Evolutionary conservation across 2,888 invertebrate genomes (phyloP), one percentile per base, ranked within the genome.

Genomic region (Nomada lathburiana): DNA sequence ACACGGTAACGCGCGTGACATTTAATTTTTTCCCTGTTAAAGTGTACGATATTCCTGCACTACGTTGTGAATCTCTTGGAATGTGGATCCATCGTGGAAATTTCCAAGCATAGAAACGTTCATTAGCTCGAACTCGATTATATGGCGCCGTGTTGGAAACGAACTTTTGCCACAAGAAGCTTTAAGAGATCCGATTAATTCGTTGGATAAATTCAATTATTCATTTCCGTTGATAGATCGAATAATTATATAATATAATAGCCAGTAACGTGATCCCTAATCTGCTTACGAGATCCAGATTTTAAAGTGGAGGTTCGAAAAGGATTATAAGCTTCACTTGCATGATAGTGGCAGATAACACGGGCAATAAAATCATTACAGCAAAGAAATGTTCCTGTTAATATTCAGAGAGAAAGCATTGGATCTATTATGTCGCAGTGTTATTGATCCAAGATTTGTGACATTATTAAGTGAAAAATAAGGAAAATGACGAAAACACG

Each of bases 141-240:
- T 65, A 52, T n/a, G 52, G n/a, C 13, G 29, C 16, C 36, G 36
- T 23, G 44, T 50, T 29, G 44, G 7, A 36, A 13, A 26, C 1
- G 29, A 23, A 26, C 11, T 10, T 29, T 3, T 50, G 26, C 29
- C 20, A 11, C 65, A 70, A 64, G n/a, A 16, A 47, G 55, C 64
- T 64, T 76, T 57, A 65, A 70, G 29, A 64, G 36, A 76, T 64
- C 23, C 64, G 50, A 68, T 72, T 69, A 59, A 65, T 69, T 42
- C 29, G 52, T 57, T 20, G 29, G 20, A 67, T 80, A 23, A 69
- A 62, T 69, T 59, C 36, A 52, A 29, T 59, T 26, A 9, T 67
- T 63, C 52, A 20, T 69, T 77, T 55, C 42, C 53, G n/a, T 67
- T 67, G 60, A 72, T 26, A 23, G 44, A 63, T 59, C 53, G 16